Conservation (phyloP, 1,140 invertebrate genomes). For the Drosophila rufa region DNA sequence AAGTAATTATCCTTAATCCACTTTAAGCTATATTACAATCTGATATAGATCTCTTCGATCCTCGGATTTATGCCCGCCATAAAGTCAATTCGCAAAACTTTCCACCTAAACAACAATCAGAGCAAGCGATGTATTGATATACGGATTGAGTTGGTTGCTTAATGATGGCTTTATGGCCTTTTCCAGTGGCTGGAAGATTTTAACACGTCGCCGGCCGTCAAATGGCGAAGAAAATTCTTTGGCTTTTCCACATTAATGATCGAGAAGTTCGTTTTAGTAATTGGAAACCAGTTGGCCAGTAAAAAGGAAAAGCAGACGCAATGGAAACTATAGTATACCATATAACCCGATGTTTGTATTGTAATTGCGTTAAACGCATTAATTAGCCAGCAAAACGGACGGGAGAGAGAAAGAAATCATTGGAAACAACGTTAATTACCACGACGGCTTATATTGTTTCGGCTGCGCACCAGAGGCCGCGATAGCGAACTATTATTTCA, state of each 20-base stretch:
- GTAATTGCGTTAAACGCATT: slow-evolving; percentile 68
- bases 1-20: background rate
- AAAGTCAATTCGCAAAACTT: slow-evolving; percentile 55
- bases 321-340: slow-evolving; percentile 20
- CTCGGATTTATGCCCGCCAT: slow-evolving; percentile 43
- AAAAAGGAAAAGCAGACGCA: slow-evolving; percentile 42
- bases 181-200: slow-evolving; percentile 53
- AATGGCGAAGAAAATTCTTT: slow-evolving; percentile 37
- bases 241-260: slow-evolving; percentile 49
- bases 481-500: slow-evolving; percentile 61
- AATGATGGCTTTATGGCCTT: slow-evolving; percentile 60
- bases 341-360: slow-evolving; percentile 24
- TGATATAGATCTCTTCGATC: slow-evolving; percentile 24
- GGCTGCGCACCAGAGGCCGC: slow-evolving; percentile 24
- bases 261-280: slow-evolving; percentile 54
- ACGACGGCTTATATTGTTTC: slow-evolving; percentile 47
- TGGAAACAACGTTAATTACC: slow-evolving; percentile 63
- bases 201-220: slow-evolving; percentile 39
- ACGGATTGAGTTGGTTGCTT: slow-evolving; percentile 35
- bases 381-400: slow-evolving; percentile 56
- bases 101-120: slow-evolving; percentile 61
- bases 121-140: slow-evolving; percentile 52
- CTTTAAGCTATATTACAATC: slow-evolving; percentile 22
- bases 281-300: slow-evolving; percentile 57
- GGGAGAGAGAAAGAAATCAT: slow-evolving; percentile 63